A percentile compares a stretch with the other conserved stretches of the same genome.
These are phyloP conservation scores for Cynodonichthys magdalenae DNA, from an alignment of 2,797 vertebrate genomes.

Conservation along the genomic window DNA sequence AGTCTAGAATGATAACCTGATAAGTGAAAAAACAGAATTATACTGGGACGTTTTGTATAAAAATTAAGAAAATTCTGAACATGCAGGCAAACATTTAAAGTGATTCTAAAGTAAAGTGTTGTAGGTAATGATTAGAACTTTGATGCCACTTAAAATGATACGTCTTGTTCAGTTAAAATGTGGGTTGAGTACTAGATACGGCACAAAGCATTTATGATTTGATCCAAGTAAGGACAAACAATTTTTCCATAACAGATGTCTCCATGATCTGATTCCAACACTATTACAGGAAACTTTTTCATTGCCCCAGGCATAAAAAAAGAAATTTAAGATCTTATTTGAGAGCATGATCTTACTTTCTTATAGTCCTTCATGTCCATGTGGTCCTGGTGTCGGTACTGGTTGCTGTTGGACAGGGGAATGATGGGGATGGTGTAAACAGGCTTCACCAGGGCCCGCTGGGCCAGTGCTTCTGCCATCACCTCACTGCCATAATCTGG, in stretches of 20 bases:
- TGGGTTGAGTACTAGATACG: no score
- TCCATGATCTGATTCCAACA: background rate
- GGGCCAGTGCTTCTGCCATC: constrained; percentile 95
- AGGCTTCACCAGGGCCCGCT: constrained; percentile 92
- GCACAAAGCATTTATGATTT: no score
- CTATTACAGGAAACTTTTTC: constrained; percentile 8
- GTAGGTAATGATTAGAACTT: no score
- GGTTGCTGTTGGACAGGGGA: constrained; percentile 89
- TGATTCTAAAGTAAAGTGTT: no score
- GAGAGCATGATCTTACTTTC: constrained; percentile 72
- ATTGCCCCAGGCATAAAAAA: background rate
- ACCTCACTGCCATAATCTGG: constrained; percentile 94
- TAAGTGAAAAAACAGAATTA: no score
- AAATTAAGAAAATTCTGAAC: no score
- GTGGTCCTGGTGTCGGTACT: constrained; percentile 94
- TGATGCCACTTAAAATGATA: no score
- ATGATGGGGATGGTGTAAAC: constrained; percentile 94
- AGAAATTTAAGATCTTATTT: background rate
- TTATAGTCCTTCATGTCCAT: constrained; percentile 96
- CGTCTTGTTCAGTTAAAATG: no score
- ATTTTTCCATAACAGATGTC: no score
- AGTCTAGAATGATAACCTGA: no score
- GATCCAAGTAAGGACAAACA: constrained; percentile 28
- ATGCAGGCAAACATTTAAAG: no score
- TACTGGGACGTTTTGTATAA: no score